Conservation (phyloP, 2,888 invertebrate genomes). For the Lumbricus terrestris region DNA sequence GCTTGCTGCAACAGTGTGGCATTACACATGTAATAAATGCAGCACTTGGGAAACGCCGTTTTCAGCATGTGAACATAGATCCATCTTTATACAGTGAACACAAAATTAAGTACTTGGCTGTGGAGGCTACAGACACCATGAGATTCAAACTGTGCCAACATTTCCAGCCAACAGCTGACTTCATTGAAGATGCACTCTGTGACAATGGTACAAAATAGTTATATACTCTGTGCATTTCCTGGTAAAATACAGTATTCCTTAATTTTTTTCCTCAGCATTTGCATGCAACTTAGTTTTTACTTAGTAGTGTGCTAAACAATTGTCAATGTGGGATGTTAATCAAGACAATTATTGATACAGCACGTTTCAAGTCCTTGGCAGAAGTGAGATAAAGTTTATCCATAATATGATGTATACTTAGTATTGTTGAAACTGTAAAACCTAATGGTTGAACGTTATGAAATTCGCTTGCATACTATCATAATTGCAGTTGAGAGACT, state of each 20-base stretch:
- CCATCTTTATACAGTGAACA: conserved; percentile 6
- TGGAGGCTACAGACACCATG: conserved; percentile 9
- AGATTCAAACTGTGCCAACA: neutral
- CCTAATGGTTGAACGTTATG: too few relatives aligned
- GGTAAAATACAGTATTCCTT: neutral
- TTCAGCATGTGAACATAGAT: conserved; percentile 5
- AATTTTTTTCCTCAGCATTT: neutral
- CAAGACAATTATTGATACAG: too few relatives aligned
- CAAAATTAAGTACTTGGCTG: neutral
- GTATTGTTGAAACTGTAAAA: too few relatives aligned
- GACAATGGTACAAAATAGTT: neutral
- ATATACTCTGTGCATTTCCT: neutral
- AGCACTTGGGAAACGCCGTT: neutral
- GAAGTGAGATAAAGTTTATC: too few relatives aligned
- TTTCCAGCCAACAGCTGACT: neutral
- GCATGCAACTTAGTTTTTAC: neutral
- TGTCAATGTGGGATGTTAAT: too few relatives aligned
- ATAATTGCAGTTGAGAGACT: neutral
- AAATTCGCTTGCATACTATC: neutral
- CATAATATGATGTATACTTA: too few relatives aligned
- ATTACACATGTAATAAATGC: conserved; percentile 10
- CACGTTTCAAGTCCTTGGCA: too few relatives aligned
- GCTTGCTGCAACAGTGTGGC: neutral
- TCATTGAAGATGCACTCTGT: neutral
- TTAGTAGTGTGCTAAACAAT: neutral